A percentile compares a stretch with the other conserved stretches of the same genome.
phyloP scores from a whole-genome alignment of 2,113 vertebrate genomes.

The Ammospiza nelsoni region DNA sequence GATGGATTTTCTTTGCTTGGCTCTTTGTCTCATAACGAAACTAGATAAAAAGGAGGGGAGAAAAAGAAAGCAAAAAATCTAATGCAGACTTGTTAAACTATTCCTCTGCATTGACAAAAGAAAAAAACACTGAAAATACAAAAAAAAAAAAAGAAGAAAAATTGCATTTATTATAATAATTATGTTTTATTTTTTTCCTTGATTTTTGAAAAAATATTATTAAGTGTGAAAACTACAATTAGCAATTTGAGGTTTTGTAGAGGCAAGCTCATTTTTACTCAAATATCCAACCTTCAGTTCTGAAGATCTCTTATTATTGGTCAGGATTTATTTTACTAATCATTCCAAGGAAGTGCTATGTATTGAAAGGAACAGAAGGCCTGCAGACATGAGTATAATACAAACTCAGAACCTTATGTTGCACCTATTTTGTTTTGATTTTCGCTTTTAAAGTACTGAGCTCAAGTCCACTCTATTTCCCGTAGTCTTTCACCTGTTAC shows the following conservation, averaged over 20 bases:
- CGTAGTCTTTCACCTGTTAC: neutral
- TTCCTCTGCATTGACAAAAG: neutral
- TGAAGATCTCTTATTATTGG: neutral
- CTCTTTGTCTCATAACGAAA: neutral
- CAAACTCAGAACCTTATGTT: neutral
- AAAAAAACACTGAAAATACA: neutral
- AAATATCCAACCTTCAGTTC: neutral
- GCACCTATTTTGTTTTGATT: neutral
- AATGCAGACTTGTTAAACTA: neutral
- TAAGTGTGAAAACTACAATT: neutral
- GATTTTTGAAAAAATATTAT: neutral
- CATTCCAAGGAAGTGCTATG: neutral
- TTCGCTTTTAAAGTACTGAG: neutral
- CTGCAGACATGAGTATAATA: neutral
- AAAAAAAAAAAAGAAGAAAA: neutral
- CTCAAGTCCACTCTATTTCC: neutral
- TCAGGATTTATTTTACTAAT: neutral
- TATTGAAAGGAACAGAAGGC: neutral
- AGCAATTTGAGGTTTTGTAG: neutral
- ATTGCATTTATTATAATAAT: neutral
- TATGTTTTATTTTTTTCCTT: fast-evolving
- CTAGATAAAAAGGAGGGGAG: neutral
- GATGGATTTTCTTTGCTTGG: neutral
- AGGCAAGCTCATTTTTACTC: neutral
- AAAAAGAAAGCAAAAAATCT: neutral